Conservation (phyloP, 2,797 vertebrate species). For the Euthynnus affinis region DNA sequence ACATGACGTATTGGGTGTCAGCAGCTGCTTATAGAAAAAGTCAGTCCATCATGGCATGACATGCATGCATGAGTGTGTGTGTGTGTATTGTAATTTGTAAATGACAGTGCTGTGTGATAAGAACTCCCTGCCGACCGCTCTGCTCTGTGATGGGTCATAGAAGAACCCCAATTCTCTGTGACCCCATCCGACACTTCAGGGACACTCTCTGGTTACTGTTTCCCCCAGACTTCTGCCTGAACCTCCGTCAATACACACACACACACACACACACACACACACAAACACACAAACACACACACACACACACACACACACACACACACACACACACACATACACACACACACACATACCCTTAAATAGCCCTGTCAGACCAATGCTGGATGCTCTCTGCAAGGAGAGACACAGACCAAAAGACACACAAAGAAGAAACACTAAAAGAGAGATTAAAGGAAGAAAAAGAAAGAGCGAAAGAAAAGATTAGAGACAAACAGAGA, state of each 20-base stretch:
- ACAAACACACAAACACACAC: slow-evolving; percentile 23
- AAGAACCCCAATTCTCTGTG: slow-evolving; percentile 70
- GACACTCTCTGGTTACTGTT: slow-evolving; percentile 83
- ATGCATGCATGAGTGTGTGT: slow-evolving; percentile 17
- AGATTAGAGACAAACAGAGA: neutral
- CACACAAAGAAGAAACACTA: slow-evolving; percentile 20
- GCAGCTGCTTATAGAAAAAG: slow-evolving; percentile 57
- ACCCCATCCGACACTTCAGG: slow-evolving; percentile 76
- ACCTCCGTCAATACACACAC: slow-evolving; percentile 48
- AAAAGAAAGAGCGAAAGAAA: slow-evolving; percentile 10
- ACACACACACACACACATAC: slow-evolving; percentile 33
- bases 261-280: slow-evolving; percentile 35
- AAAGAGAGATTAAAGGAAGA: slow-evolving; percentile 1
- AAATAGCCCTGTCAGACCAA: slow-evolving; percentile 67
- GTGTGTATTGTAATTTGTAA: slow-evolving; percentile 76
- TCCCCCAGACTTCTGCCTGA: slow-evolving; percentile 69
- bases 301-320: slow-evolving; percentile 37
- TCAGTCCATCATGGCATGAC: slow-evolving; percentile 40
- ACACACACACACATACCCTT: slow-evolving; percentile 41
- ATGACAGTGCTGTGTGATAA: slow-evolving; percentile 78
- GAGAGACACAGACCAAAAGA: slow-evolving; percentile 35
- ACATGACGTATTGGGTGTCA: slow-evolving; percentile 51
- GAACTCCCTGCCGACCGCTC: slow-evolving; percentile 66
- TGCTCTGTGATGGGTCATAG: slow-evolving; percentile 81
- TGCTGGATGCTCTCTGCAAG: slow-evolving; percentile 42